A percentile compares a stretch with the other conserved stretches of the same genome.
Conservation (phyloP, 2,113 vertebrate genomes). For the Pyxicephalus adspersus region DNA sequence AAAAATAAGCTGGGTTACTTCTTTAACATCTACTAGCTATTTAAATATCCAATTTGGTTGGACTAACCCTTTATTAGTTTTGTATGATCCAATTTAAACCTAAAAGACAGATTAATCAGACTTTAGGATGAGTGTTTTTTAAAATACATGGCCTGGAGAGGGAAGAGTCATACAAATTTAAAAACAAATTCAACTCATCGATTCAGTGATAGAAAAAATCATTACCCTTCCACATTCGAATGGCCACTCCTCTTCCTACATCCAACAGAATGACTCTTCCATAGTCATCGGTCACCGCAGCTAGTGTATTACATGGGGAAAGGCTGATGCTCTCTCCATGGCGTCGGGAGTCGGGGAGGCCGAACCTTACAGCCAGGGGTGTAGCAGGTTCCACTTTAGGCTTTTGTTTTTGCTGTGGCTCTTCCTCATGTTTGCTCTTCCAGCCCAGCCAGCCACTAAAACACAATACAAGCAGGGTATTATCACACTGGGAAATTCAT, state of each 20-base stretch:
- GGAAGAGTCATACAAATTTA: too few species aligned
- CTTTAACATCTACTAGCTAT: too few species aligned
- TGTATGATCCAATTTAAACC: too few species aligned
- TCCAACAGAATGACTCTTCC: slow-evolving; percentile 91
- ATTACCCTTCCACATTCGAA: slow-evolving; percentile 98
- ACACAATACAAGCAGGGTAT: neutral
- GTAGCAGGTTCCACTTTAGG: slow-evolving; percentile 95
- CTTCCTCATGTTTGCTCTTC: slow-evolving; percentile 91
- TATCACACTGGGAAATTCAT: too few species aligned
- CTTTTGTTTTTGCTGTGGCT: slow-evolving; percentile 86
- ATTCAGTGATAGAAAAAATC: neutral
- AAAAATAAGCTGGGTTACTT: too few species aligned
- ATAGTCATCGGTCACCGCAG: slow-evolving; percentile 96
- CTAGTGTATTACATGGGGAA: slow-evolving; percentile 92
- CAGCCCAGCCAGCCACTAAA: slow-evolving; percentile 95
- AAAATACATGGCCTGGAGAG: too few species aligned
- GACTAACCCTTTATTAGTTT: too few species aligned
- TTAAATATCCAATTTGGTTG: too few species aligned
- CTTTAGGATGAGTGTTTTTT: too few species aligned
- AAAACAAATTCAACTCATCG: too few species aligned
- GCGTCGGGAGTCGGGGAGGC: slow-evolving; percentile 94
- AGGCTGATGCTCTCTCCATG: slow-evolving; percentile 92
- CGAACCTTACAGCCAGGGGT: slow-evolving; percentile 90
- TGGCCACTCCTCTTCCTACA: slow-evolving; percentile 84
- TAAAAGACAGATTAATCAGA: too few species aligned